phyloP scores from a whole-genome alignment of 1,140 invertebrate genomes.

The Dreissena rostriformis region DNA sequence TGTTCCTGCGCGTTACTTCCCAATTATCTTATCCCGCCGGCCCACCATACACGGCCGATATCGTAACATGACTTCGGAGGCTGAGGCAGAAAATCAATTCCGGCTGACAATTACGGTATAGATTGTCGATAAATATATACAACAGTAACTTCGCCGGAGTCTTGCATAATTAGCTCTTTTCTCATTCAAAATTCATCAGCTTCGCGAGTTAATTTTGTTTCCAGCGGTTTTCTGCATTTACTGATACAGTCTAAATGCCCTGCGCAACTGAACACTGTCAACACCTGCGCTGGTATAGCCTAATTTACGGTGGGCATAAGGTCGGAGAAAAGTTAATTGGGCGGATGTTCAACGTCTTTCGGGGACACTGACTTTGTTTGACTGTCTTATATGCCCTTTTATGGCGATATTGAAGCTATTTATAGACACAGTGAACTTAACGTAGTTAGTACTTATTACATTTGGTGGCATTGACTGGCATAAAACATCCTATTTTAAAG shows the following conservation, averaged over 20 bases:
- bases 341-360: not conserved
- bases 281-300: not conserved
- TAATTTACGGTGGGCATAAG: conserved; percentile 22
- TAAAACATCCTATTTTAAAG: too few species aligned
- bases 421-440: not conserved
- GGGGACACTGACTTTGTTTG: not conserved
- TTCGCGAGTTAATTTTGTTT: conserved; percentile 48
- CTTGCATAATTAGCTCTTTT: conserved; percentile 66
- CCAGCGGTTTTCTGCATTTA: conserved; percentile 43
- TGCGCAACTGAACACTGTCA: not conserved
- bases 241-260: conserved; percentile 5
- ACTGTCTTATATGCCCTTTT: not conserved
- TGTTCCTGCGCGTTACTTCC: conserved; percentile 25
- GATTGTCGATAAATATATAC: conserved; percentile 29
- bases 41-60: conserved; percentile 17
- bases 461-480: too few species aligned
- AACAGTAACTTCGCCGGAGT: conserved; percentile 11
- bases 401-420: not conserved
- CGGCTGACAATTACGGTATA: conserved; percentile 17
- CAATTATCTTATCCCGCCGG: conserved; percentile 28
- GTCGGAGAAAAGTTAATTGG: conserved; percentile 7
- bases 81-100: conserved; percentile 47
- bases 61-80: conserved; percentile 20
- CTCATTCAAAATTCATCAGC: conserved; percentile 65
- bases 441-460: too few species aligned